Evolutionary conservation across 2,797 vertebrate genomes (phyloP), one percentile per base, ranked within the genome.

Genomic region (Onychomys torridus): DNA sequence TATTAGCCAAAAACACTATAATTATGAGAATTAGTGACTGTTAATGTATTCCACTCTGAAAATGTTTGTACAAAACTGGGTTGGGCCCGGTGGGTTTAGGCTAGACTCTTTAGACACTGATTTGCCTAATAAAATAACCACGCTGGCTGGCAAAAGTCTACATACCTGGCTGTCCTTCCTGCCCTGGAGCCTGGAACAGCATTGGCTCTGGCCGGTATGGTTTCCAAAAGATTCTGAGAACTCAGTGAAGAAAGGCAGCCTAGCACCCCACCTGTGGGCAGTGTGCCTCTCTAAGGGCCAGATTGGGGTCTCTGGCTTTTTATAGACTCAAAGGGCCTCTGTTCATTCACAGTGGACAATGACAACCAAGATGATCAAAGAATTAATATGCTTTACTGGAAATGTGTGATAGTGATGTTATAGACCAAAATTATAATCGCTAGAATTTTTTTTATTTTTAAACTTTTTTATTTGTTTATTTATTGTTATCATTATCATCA

Each of bases 101-200:
- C 84, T 95, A 52, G 19, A 86, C 82, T 97, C 93, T 95, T 92
- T 93, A 94, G 88, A 90, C 87, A 71, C 21, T 96, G 89, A 76
- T 96, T 92, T 71, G 63, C 91, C 93, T 97, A 95, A 95, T 96
- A 94, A 97, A 98, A 96, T 96, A 96, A 92, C 89, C 92, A 85
- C 85, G 49, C 32, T 55, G 23, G 79, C 61, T 97, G 91, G 93
- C 97, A 84, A 34, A 78, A 76, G 63, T 65, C 49, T 83, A 3
- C 49, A 25, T 52, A 34, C 37, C 92, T 95, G 90, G 89, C 97
- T 96, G 55, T 63, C 65, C 89, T 95, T 78, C 23, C 84, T 93
- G 32, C 91, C 97, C 3, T 0, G 61, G 40, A 75, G 63, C 73
- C 71, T 89, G 81, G 84, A 96, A 34, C 57, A 84, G 83, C 46